Evolutionary conservation across 2,888 invertebrate species (phyloP).

Genomic region (Nomada ruficornis): DNA sequence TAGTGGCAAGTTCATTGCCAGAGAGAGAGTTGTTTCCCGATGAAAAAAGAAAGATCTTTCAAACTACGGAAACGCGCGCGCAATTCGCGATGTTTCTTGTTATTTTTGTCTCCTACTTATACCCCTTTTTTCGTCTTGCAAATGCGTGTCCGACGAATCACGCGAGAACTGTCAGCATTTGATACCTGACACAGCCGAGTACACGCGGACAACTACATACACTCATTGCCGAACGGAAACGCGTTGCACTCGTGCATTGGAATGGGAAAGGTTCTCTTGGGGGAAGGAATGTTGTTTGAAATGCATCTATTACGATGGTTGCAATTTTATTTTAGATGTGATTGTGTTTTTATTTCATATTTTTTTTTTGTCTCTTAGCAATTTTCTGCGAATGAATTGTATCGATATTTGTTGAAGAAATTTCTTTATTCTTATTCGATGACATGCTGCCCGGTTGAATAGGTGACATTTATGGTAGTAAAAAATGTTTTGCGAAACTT

Average conservation of each 20-base stretch:
- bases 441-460: too few relatives aligned
- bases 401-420: too few relatives aligned
- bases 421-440: too few relatives aligned
- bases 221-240: not conserved
- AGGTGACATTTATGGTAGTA: too few relatives aligned
- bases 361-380: too few relatives aligned
- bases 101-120: not conserved
- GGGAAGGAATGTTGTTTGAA: not conserved
- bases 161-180: not conserved
- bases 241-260: not conserved
- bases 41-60: constrained; percentile 73
- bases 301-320: too few relatives aligned
- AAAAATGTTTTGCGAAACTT: not conserved
- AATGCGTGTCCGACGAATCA: not conserved
- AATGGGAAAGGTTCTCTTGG: not conserved
- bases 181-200: not conserved
- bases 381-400: too few relatives aligned
- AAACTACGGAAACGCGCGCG: constrained; percentile 48
- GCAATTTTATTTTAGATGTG: not conserved
- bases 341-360: too few relatives aligned
- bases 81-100: not conserved
- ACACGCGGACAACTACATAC: not conserved
- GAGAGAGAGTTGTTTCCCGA: constrained; percentile 78
- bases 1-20: constrained; percentile 82
- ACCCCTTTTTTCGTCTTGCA: too few relatives aligned